Percentiles rank a stretch among this genome's conserved stretches.
Evolutionary conservation across 1,140 invertebrate genomes (phyloP).

Genomic region (Uloborus diversus): DNA sequence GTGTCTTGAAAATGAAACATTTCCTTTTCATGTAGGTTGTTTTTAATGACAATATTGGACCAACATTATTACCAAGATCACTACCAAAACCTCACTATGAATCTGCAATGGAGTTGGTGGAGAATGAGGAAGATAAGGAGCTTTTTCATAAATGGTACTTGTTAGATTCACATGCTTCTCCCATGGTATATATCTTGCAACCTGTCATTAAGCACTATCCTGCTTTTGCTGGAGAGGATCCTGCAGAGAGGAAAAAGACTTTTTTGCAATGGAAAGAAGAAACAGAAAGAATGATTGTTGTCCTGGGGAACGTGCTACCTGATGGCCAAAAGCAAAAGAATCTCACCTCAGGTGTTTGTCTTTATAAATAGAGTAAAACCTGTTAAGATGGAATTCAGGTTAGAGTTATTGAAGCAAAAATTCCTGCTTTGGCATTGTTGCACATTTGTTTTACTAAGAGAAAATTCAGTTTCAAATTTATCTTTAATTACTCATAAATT

Average conservation of each 20-base stretch:
- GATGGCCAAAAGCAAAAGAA: conserved; percentile 80
- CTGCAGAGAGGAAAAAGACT: conserved; percentile 66
- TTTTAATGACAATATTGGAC: conserved; percentile 77
- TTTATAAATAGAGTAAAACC: not conserved
- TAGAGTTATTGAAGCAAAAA: too few relatives aligned
- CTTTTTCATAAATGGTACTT: conserved; percentile 76
- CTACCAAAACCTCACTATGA: conserved; percentile 81
- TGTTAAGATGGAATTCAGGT: too few relatives aligned
- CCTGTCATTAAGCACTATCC: conserved; percentile 71
- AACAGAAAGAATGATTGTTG: conserved; percentile 72
- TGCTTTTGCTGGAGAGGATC: conserved; percentile 63
- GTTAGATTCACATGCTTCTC: conserved; percentile 73
- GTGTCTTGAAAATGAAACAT: not conserved
- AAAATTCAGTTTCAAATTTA: too few relatives aligned
- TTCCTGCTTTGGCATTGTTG: too few relatives aligned
- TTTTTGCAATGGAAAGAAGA: conserved; percentile 72
- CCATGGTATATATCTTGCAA: conserved; percentile 79
- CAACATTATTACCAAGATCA: conserved; percentile 78
- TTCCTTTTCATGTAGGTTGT: conserved; percentile 75
- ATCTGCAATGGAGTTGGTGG: conserved; percentile 73
- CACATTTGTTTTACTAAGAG: too few relatives aligned
- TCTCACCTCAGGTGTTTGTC: conserved; percentile 75
- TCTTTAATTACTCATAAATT: too few relatives aligned
- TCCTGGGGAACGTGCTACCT: conserved; percentile 76
- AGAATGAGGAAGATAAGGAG: conserved; percentile 70